These are phyloP conservation scores for Lepidocyrtinus sp. DNA, from an alignment of 2,888 invertebrate genomes.

Conservation along the genomic window DNA sequence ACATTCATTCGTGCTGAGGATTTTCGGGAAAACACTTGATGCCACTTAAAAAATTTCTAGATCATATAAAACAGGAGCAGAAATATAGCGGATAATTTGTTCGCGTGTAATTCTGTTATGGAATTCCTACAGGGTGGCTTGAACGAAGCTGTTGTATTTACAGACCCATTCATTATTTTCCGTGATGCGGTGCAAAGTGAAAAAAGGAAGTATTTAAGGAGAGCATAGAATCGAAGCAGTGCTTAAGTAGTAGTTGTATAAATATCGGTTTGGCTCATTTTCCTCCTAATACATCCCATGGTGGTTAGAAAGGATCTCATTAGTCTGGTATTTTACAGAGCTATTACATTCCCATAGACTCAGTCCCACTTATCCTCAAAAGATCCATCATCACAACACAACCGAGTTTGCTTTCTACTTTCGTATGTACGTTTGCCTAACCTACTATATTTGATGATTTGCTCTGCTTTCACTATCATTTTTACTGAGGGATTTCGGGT, in stretches of 20 bases:
- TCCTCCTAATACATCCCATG: conserved; percentile 61
- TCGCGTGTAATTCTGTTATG: conserved; percentile 3
- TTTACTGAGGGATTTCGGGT: too few species aligned
- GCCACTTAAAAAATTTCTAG: too few species aligned
- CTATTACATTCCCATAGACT: conserved; percentile 63
- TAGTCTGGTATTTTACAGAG: conserved; percentile 58
- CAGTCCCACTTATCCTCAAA: conserved; percentile 48
- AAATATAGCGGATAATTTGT: conserved; percentile 1
- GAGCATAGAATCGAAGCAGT: conserved; percentile 2
- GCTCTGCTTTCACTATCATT: too few species aligned
- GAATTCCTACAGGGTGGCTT: not conserved
- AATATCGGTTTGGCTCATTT: conserved; percentile 57
- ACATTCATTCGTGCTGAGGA: too few species aligned
- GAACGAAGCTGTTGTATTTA: too few species aligned
- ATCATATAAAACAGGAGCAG: not conserved
- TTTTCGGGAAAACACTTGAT: too few species aligned
- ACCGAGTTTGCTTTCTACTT: too few species aligned
- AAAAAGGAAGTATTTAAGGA: not conserved
- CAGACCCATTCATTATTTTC: conserved; percentile 8
- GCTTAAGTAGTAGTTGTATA: too few species aligned
- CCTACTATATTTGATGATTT: too few species aligned
- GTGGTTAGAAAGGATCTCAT: conserved; percentile 56
- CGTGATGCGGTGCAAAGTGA: conserved; percentile 41
- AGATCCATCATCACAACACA: conserved; percentile 5
- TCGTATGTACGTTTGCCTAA: too few species aligned